Evolutionary conservation across 2,113 vertebrate species (phyloP).

Genomic region (Melospiza melodia): DNA sequence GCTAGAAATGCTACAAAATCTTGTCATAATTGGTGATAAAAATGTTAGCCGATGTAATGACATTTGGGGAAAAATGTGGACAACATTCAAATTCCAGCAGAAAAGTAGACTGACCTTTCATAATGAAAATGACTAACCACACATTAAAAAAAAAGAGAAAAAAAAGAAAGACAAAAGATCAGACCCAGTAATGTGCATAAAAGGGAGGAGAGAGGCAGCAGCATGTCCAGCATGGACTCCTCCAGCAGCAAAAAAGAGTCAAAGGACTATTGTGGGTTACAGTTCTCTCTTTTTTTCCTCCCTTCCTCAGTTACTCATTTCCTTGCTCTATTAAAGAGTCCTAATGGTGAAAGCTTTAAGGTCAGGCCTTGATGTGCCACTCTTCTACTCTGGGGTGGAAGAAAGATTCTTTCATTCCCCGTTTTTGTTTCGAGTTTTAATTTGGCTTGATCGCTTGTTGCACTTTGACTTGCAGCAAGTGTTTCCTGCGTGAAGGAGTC

Average conservation of each 20-base stretch:
- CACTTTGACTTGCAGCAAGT: constrained; percentile 36
- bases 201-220: neutral
- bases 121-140: constrained; percentile 51
- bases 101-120: constrained; percentile 58
- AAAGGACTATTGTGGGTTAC: neutral
- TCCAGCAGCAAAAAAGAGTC: neutral
- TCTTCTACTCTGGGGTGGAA: neutral
- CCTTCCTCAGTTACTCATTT: constrained; percentile 11
- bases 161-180: neutral
- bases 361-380: constrained; percentile 11
- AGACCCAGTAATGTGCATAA: neutral
- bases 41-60: constrained; percentile 56
- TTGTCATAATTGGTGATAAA: constrained; percentile 42
- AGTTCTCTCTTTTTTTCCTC: neutral
- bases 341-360: constrained; percentile 11
- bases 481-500: constrained; percentile 4
- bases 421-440: constrained; percentile 21
- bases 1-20: constrained; percentile 49
- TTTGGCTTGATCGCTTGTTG: constrained; percentile 43
- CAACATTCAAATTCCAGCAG: constrained; percentile 50
- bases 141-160: neutral
- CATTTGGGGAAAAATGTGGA: constrained; percentile 55
- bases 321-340: constrained; percentile 18
- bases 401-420: neutral
- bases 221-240: neutral